phyloP scores from a whole-genome alignment of 2,113 vertebrate species.

The Clarias gariepinus region DNA sequence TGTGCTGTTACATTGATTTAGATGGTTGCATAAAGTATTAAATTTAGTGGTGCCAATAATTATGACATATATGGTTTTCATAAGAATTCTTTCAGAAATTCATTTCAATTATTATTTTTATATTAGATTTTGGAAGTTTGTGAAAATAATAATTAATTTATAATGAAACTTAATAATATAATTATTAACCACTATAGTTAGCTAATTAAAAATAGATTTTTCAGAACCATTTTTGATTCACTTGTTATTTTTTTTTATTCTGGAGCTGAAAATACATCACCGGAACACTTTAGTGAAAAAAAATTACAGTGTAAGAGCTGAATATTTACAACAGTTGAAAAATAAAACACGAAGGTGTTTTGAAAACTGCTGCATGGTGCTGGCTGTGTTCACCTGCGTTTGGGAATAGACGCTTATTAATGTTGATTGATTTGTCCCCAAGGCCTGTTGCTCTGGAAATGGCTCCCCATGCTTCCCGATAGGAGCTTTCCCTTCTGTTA shows the following conservation, averaged over 20 bases:
- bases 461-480: conserved; percentile 54
- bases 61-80: neutral
- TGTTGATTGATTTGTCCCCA: conserved; percentile 61
- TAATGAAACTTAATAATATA: no score
- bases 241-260: neutral
- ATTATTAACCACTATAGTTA: neutral
- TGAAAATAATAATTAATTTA: no score
- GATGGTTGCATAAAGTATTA: neutral
- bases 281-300: neutral
- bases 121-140: neutral
- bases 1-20: neutral
- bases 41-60: neutral
- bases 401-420: conserved; percentile 64
- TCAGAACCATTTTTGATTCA: neutral
- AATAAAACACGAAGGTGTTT: neutral
- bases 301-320: neutral
- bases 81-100: neutral
- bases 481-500: conserved; percentile 64
- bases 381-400: conserved; percentile 19
- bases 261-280: neutral
- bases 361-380: neutral
- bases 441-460: conserved; percentile 60
- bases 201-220: neutral
- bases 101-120: neutral
- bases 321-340: neutral